Evolutionary conservation across 37 sponge, comb jelly and placozoan genomes (phyloP).

Genomic region (Halichondria panicea): DNA sequence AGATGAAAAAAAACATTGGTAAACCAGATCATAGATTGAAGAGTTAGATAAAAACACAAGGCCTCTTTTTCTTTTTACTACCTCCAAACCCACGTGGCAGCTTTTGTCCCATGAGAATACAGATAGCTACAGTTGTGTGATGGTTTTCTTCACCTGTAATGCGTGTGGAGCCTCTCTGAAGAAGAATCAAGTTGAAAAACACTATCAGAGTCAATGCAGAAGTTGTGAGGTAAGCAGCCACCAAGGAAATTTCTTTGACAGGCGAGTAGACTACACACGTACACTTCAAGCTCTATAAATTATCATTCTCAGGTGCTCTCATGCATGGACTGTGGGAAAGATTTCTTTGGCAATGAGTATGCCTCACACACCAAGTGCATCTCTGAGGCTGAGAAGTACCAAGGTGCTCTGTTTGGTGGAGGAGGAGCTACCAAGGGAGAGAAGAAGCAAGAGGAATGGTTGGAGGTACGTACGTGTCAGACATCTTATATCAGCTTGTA

Average conservation of each 20-base stretch:
- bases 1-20: too few relatives aligned
- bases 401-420: conserved; percentile 79
- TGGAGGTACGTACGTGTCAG: conserved; percentile 67
- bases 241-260: too few relatives aligned
- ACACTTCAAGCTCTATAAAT: too few relatives aligned
- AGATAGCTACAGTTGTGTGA: conserved; percentile 11
- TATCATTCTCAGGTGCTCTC: too few relatives aligned
- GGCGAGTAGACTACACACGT: too few relatives aligned
- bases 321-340: conserved; percentile 96
- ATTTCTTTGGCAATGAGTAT: conserved; percentile 88
- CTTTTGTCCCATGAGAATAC: too few relatives aligned
- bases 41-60: too few relatives aligned
- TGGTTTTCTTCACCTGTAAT: conserved; percentile 97
- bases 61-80: too few relatives aligned
- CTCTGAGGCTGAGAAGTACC: conserved; percentile 96
- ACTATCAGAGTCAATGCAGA: conserved; percentile 73
- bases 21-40: too few relatives aligned
- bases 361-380: conserved; percentile 88
- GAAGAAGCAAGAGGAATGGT: conserved; percentile 92
- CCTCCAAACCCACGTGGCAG: background rate
- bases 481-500: background rate
- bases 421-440: conserved; percentile 79
- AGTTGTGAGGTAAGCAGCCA: too few relatives aligned
- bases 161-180: conserved; percentile 95
- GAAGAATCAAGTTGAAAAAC: conserved; percentile 96